phyloP scores from a whole-genome alignment of 1,140 invertebrate genomes.

The Atta colombica region DNA sequence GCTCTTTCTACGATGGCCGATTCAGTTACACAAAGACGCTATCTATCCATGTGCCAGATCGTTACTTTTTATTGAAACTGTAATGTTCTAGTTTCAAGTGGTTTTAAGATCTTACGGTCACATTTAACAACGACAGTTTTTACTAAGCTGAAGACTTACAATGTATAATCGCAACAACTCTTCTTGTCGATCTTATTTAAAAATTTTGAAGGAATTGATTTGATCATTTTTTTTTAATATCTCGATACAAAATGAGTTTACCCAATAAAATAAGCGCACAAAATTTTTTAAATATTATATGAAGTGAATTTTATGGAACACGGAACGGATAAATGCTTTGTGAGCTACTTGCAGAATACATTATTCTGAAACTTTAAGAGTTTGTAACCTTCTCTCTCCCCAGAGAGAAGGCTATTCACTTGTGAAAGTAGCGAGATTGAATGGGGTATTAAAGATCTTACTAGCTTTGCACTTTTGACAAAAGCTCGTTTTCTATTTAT shows the following conservation, averaged over 20 bases:
- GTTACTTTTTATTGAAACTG: conserved; percentile 33
- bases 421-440: conserved; percentile 27
- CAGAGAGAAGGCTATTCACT: conserved; percentile 22
- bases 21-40: conserved; percentile 21
- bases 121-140: conserved; percentile 15
- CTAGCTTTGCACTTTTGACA: conserved; percentile 19
- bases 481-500: conserved; percentile 11
- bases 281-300: conserved; percentile 30
- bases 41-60: not conserved
- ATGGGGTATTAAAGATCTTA: conserved; percentile 39
- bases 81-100: not conserved
- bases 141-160: not conserved
- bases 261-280: not conserved
- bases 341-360: conserved; percentile 28
- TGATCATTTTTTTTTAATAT: not conserved
- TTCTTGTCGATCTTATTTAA: not conserved
- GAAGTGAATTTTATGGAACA: not conserved
- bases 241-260: not conserved
- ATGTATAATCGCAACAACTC: not conserved
- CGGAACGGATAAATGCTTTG: not conserved
- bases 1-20: conserved; percentile 17
- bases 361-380: conserved; percentile 27
- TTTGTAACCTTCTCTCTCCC: not conserved
- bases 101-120: conserved; percentile 24
- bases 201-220: not conserved